phyloP scores from a whole-genome alignment of 2,888 invertebrate genomes.

The Ichneumon xanthorius region DNA sequence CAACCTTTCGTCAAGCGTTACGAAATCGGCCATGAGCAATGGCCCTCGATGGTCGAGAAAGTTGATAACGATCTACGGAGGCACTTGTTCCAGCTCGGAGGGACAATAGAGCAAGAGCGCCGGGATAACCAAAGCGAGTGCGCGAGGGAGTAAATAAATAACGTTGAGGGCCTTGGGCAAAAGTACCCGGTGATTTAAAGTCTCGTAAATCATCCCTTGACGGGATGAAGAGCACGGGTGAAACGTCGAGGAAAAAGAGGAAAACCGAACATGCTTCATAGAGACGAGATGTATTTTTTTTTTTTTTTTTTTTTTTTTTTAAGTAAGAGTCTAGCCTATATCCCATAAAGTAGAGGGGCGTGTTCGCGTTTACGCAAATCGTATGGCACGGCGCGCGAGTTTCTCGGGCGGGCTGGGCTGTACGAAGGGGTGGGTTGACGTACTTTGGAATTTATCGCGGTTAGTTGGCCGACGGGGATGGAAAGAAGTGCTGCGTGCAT shows the following conservation, averaged over 20 bases:
- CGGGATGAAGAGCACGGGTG: slow-evolving; percentile 18
- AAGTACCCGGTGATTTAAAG: slow-evolving; percentile 61
- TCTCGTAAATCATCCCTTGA: slow-evolving; percentile 65
- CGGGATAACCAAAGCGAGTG: slow-evolving; percentile 50
- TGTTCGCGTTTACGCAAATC: slow-evolving; percentile 78
- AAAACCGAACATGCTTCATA: slow-evolving; percentile 25
- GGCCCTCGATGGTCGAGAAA: slow-evolving; percentile 16
- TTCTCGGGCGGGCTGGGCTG: slow-evolving; percentile 16
- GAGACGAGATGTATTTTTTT: slow-evolving; percentile 9
- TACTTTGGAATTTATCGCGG: slow-evolving; percentile 67
- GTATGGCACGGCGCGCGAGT: slow-evolving; percentile 57
- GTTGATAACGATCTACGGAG: slow-evolving; percentile 28
- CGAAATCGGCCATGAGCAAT: background rate
- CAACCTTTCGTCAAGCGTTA: slow-evolving; percentile 1
- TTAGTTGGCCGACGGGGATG: slow-evolving; percentile 54
- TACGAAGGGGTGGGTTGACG: slow-evolving; percentile 48
- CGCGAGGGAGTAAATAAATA: slow-evolving; percentile 67
- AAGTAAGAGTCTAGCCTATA: slow-evolving; percentile 14
- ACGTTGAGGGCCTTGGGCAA: slow-evolving; percentile 33
- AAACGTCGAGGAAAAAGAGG: slow-evolving; percentile 32
- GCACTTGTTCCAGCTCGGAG: background rate
- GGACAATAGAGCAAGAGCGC: background rate
- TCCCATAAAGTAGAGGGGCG: slow-evolving; percentile 46
- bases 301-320: background rate
- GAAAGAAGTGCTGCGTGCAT: slow-evolving; percentile 35